Evolutionary conservation across 2,888 invertebrate genomes (phyloP).

Genomic region (Macropis europaea): DNA sequence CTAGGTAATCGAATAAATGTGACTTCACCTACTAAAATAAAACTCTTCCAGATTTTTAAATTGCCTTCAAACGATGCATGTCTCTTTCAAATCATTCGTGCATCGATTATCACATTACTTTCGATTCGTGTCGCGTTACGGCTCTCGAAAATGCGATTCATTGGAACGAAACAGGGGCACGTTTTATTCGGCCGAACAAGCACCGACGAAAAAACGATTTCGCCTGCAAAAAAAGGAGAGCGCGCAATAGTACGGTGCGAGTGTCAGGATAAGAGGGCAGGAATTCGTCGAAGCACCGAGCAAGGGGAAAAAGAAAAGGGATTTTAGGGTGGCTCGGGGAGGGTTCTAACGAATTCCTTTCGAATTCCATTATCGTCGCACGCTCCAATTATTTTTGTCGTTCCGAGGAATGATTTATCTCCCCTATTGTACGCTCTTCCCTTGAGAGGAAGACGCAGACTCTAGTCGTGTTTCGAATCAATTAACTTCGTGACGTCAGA

Average conservation of each 20-base stretch:
- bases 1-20: too few relatives aligned
- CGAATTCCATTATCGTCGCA: conserved; percentile 67
- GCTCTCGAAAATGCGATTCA: too few relatives aligned
- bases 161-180: too few relatives aligned
- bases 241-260: neutral
- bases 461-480: conserved; percentile 54
- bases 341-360: conserved; percentile 68
- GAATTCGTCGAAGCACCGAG: neutral
- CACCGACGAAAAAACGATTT: neutral
- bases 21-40: too few relatives aligned
- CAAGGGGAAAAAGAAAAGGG: conserved; percentile 19
- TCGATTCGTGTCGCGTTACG: too few relatives aligned
- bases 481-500: conserved; percentile 49
- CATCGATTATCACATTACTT: too few relatives aligned
- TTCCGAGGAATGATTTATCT: conserved; percentile 70
- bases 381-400: conserved; percentile 71
- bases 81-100: too few relatives aligned
- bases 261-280: conserved; percentile 2
- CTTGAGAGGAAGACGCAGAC: conserved; percentile 31
- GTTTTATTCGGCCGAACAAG: too few relatives aligned
- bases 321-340: conserved; percentile 34
- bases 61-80: too few relatives aligned
- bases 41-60: too few relatives aligned
- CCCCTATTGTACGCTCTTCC: conserved; percentile 45
- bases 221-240: neutral